Evolutionary conservation across 2,797 vertebrate genomes (phyloP).

Genomic region (Oceanodroma leucorhoa): DNA sequence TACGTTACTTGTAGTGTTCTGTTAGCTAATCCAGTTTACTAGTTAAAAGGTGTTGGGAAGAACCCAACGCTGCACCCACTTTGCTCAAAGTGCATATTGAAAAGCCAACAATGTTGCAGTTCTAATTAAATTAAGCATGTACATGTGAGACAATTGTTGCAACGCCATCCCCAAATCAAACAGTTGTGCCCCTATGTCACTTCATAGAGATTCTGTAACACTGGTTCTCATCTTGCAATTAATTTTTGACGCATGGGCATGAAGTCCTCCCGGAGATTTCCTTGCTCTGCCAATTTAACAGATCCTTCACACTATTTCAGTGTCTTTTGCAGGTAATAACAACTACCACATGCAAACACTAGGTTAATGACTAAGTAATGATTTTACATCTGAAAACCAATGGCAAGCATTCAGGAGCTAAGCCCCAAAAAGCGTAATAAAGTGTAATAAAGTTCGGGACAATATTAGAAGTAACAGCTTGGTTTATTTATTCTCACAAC

Average conservation of each 20-base stretch:
- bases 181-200: accelerated
- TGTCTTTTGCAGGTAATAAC: not conserved
- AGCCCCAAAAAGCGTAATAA: not conserved
- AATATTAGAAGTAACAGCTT: not conserved
- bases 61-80: not conserved
- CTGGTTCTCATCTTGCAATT: not conserved
- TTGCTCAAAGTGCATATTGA: not conserved
- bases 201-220: not conserved
- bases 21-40: not conserved
- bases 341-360: not conserved
- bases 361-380: not conserved
- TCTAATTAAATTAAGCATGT: not conserved
- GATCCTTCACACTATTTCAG: not conserved
- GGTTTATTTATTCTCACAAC: not conserved
- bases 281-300: not conserved
- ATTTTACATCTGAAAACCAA: not conserved
- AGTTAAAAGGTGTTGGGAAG: not conserved
- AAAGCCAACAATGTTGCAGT: not conserved
- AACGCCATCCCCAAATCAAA: not conserved
- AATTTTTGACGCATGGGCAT: not conserved
- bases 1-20: not conserved
- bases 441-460: not conserved
- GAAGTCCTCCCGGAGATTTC: not conserved
- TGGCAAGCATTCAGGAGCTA: not conserved
- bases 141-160: not conserved